phyloP scores from a whole-genome alignment of 2,797 vertebrate genomes.

The Parauchenoglanis punctatus region DNA sequence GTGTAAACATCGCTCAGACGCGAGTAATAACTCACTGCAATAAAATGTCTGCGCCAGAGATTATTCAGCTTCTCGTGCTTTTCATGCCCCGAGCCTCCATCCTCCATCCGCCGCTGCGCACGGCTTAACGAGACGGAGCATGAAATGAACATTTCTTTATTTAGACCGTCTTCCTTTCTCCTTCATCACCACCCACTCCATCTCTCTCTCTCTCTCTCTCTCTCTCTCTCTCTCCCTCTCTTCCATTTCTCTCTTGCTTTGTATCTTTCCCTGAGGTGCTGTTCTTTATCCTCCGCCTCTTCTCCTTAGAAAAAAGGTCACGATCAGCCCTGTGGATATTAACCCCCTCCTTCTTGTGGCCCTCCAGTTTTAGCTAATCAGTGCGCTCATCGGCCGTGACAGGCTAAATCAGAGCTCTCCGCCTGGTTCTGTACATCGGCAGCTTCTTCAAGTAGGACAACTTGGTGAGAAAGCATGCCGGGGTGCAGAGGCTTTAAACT shows the following conservation, averaged over 20 bases:
- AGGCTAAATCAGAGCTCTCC: slow-evolving; percentile 22
- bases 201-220: slow-evolving; percentile 12
- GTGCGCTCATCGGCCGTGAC: slow-evolving; percentile 51
- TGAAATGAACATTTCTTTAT: slow-evolving; percentile 25
- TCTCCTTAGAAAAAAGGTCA: slow-evolving; percentile 53
- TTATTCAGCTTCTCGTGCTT: background rate
- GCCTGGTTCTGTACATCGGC: slow-evolving; percentile 37
- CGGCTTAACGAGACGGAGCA: slow-evolving; percentile 11
- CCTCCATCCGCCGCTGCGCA: background rate
- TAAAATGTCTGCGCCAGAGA: slow-evolving; percentile 1
- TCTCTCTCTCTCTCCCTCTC: background rate
- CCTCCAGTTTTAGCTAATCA: slow-evolving; percentile 45
- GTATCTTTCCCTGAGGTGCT: slow-evolving; percentile 25
- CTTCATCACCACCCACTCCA: slow-evolving; percentile 23
- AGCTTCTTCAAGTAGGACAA: slow-evolving; percentile 45
- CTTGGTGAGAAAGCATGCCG: slow-evolving; percentile 43
- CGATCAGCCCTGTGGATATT: slow-evolving; percentile 35
- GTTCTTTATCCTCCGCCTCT: slow-evolving; percentile 41
- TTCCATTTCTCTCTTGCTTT: slow-evolving; percentile 10
- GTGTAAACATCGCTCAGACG: slow-evolving; percentile 26
- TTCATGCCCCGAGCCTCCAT: background rate
- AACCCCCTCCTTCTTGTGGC: background rate
- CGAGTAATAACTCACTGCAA: background rate
- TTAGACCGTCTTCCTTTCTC: slow-evolving; percentile 20
- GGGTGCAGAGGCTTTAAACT: slow-evolving; percentile 40